These are phyloP conservation scores for Galaxea fascicularis DNA, from an alignment of 92 coral and sea anemone genomes.

Conservation along the genomic window DNA sequence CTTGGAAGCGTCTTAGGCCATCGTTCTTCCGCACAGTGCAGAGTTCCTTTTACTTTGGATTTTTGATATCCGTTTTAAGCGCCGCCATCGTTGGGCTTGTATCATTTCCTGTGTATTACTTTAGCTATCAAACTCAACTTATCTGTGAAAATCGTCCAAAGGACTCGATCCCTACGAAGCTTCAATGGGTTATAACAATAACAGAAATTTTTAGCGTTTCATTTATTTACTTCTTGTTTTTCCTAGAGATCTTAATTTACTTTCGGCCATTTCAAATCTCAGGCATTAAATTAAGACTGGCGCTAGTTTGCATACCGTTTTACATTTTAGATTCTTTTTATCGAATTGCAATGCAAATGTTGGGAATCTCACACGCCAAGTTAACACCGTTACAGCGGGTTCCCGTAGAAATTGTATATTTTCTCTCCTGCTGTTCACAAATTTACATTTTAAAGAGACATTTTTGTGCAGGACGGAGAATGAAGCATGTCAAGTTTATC, in stretches of 20 bases:
- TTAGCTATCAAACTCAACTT: not conserved
- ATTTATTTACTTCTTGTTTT: not conserved
- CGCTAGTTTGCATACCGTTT: not conserved
- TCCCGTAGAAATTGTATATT: not conserved
- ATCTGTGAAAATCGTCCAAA: not conserved
- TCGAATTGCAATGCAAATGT: not conserved
- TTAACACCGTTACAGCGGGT: not conserved
- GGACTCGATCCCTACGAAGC: not conserved
- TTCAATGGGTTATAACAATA: conserved; percentile 7
- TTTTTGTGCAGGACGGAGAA: not conserved
- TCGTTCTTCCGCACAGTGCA: not conserved
- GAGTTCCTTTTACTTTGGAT: conserved; percentile 12
- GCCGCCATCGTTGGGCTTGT: not conserved
- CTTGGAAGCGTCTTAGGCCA: conserved; percentile 35
- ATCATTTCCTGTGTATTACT: conserved; percentile 2
- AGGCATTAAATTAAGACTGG: not conserved
- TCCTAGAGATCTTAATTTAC: not conserved
- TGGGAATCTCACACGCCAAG: conserved; percentile 13
- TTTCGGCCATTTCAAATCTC: conserved; percentile 1
- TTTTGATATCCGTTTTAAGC: not conserved
- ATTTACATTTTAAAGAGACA: not conserved
- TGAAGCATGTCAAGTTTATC: not conserved
- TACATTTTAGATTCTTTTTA: conserved; percentile 11
- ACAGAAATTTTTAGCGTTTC: not conserved
- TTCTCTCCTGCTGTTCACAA: not conserved